A percentile compares a stretch with the other conserved stretches of the same genome.
Conservation (phyloP, 2,888 invertebrate genomes). For the Polyommatus icarus region DNA sequence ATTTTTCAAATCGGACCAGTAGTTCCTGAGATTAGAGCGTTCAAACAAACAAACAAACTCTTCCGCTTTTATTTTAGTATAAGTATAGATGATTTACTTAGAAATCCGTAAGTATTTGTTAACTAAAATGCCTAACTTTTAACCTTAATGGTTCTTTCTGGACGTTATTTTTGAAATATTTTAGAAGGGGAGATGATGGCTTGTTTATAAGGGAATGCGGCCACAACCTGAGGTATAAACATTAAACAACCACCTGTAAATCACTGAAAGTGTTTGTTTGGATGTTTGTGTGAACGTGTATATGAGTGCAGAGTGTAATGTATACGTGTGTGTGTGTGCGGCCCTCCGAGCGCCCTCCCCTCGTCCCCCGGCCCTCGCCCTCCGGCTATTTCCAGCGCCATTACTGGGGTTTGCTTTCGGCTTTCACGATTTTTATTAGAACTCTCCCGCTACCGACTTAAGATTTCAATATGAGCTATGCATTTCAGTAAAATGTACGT, state of each 20-base stretch:
- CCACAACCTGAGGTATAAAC: conserved; percentile 3
- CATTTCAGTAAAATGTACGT: neutral
- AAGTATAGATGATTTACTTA: too few relatives aligned
- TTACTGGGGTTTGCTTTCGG: conserved; percentile 74
- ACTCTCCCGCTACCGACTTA: conserved; percentile 4
- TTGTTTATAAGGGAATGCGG: neutral
- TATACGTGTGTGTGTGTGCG: neutral
- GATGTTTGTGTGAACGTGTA: neutral
- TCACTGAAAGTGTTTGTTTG: neutral
- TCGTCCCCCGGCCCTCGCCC: neutral
- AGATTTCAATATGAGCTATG: conserved; percentile 16
- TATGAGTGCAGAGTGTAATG: neutral
- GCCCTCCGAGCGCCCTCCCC: neutral
- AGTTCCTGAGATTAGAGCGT: too few relatives aligned
- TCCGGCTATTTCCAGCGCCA: conserved; percentile 66
- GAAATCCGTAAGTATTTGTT: too few relatives aligned
- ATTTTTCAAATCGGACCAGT: too few relatives aligned
- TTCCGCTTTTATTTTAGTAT: too few relatives aligned
- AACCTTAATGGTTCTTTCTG: neutral
- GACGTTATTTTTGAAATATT: neutral
- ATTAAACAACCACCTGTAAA: conserved; percentile 15
- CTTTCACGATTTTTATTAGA: conserved; percentile 51
- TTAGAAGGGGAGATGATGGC: neutral
- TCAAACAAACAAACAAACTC: too few relatives aligned
- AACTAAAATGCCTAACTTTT: neutral